These are phyloP conservation scores for Drosophila rufa DNA, from an alignment of 1,140 invertebrate genomes.

Conservation along the genomic window DNA sequence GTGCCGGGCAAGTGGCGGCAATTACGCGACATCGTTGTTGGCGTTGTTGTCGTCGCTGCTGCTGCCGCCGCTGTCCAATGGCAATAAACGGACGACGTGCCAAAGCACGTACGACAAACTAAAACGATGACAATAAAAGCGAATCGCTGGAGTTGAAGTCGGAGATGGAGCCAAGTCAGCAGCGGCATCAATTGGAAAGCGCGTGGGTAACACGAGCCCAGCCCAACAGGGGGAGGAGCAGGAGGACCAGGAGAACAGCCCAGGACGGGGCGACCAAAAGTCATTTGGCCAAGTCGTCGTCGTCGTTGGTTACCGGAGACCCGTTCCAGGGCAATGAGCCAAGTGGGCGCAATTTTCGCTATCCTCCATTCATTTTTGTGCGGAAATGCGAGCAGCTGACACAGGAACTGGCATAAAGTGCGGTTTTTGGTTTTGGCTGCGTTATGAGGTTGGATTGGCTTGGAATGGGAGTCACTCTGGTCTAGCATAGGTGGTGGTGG, in stretches of 20 bases:
- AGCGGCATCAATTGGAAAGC: slow-evolving; percentile 62
- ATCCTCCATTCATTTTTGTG: slow-evolving; percentile 22
- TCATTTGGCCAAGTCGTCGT: slow-evolving; percentile 56
- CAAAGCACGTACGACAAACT: slow-evolving; percentile 80
- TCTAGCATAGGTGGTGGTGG: not conserved
- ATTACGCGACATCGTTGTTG: slow-evolving; percentile 55
- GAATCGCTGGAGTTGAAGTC: slow-evolving; percentile 56
- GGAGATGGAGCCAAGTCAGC: slow-evolving; percentile 17
- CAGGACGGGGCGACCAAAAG: slow-evolving; percentile 38
- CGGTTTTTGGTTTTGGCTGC: slow-evolving; percentile 31
- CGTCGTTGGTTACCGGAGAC: slow-evolving; percentile 26
- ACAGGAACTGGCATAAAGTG: slow-evolving; percentile 71
- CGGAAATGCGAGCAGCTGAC: slow-evolving; percentile 69
- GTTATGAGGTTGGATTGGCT: slow-evolving; percentile 14
- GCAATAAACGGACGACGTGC: slow-evolving; percentile 76
- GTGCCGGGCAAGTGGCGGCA: slow-evolving; percentile 65
- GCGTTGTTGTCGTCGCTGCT: slow-evolving; percentile 18
- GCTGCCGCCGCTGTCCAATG: slow-evolving; percentile 43
- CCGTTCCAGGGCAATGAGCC: slow-evolving; percentile 67
- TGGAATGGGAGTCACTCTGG: not conserved
- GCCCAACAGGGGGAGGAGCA: not conserved
- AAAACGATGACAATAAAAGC: slow-evolving; percentile 80
- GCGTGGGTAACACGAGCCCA: slow-evolving; percentile 77
- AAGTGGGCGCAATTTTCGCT: slow-evolving; percentile 74
- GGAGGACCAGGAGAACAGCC: not conserved